phyloP scores from a whole-genome alignment of 2,797 vertebrate genomes.

The Poecilia velifera region DNA sequence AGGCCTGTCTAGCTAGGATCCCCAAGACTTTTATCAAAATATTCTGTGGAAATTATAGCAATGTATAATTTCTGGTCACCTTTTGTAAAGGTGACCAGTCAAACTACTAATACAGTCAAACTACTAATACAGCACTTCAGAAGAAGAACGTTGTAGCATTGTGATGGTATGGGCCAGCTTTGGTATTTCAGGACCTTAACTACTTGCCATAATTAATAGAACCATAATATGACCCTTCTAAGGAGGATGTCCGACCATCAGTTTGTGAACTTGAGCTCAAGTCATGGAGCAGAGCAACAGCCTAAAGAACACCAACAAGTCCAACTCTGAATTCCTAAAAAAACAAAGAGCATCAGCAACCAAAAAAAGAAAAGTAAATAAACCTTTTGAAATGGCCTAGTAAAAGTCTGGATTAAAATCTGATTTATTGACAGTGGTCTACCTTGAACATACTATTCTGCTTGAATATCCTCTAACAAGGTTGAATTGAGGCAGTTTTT shows the following conservation, averaged over 20 bases:
- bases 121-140: not conserved
- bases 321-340: not conserved
- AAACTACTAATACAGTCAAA: not conserved
- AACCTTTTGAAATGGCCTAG: not conserved
- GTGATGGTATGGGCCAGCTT: not conserved
- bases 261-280: not conserved
- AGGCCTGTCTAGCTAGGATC: not conserved
- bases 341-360: not conserved
- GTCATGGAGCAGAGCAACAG: not conserved
- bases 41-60: not conserved
- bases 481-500: not conserved
- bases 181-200: not conserved
- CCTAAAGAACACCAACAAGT: not conserved
- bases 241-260: not conserved
- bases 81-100: not conserved
- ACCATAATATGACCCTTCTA: not conserved
- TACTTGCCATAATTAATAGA: not conserved
- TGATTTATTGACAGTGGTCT: not conserved
- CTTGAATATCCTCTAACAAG: not conserved
- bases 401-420: not conserved
- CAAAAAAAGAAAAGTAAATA: not conserved
- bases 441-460: not conserved
- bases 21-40: not conserved
- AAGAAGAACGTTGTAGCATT: not conserved
- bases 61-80: too few relatives aligned